Evolutionary conservation across 2,888 invertebrate species (phyloP), one percentile per base, ranked within the genome.

Genomic region (Carterocephalus palaemon): DNA sequence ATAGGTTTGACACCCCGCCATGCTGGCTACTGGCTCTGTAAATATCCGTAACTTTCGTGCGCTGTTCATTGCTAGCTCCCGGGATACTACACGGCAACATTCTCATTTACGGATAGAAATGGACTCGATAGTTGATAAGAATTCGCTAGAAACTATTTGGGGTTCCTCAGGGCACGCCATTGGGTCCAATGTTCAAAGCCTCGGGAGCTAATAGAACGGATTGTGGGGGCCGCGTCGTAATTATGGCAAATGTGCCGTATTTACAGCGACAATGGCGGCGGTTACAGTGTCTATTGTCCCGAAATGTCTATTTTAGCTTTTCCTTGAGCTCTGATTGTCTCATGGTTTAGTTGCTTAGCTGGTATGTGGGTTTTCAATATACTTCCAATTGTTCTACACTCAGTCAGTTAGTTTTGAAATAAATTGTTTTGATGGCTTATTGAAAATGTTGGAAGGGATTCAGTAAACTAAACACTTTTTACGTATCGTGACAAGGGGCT

Each of bases 171-270:
- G 62, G 67, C 64, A 57, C 47, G 59, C 56, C 60, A 55, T 59
- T 56, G 59, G 57, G 59, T 61, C 58, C 61, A 59, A 54, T 60
- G 67, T 65, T 65, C 61, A 63, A 66, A 72, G 70, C 67, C 67
- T 63, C 70, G 62, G 65, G 59, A 55, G 71, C 74, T 79, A 80
- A 81, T 80, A 68, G 71, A 54, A 54, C 55, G 74, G 76, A 75
- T 82, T 77, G 77, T 68, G 67, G 76, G 73, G 73, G 64, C 67
- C 65, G 61, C 65, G 62, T 64, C 72, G 75, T 80, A 80, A 82
- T 83, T 83, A 83, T 62, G 79, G 75, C 81, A 81, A 82, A 80
- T 83, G 80, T 72, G 66, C 63, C 62, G 64, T 66, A 65, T 75
- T 80, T 72, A 64, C 69, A 68, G 72, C 72, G 71, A 76, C 75